phyloP scores from a whole-genome alignment of 2,797 vertebrate genomes.

The Tinamus major region DNA sequence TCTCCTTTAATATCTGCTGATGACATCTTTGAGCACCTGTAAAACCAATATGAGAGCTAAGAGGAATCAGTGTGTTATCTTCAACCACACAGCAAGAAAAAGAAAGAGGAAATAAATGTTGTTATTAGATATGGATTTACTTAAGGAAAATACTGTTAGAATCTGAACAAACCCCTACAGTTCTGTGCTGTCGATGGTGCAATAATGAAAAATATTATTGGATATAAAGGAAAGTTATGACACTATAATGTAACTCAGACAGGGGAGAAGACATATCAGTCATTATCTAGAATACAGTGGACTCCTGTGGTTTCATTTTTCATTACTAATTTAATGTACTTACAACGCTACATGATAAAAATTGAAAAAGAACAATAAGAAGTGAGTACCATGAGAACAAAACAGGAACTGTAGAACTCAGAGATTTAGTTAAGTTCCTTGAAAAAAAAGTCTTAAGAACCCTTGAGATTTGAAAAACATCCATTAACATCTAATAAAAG shows the following conservation, averaged over 20 bases:
- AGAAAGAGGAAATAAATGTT: conserved; percentile 34
- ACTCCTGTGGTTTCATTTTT: conserved; percentile 58
- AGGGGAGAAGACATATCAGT: conserved; percentile 43
- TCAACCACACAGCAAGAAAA: neutral
- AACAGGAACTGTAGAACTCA: conserved; percentile 25
- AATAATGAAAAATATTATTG: conserved; percentile 61
- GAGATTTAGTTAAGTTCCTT: conserved; percentile 38
- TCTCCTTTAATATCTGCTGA: conserved; percentile 60
- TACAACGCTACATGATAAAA: conserved; percentile 62
- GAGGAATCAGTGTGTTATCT: conserved; percentile 21
- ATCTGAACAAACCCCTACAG: conserved; percentile 44
- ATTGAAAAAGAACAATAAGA: conserved; percentile 41
- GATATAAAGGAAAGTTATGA: conserved; percentile 62
- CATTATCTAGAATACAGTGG: conserved; percentile 39
- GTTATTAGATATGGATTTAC: conserved; percentile 61
- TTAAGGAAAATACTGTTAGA: conserved; percentile 62
- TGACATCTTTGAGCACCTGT: conserved; percentile 62
- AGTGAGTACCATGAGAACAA: neutral
- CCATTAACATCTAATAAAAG: conserved; percentile 44
- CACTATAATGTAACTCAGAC: conserved; percentile 24
- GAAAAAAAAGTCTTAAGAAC: conserved; percentile 26
- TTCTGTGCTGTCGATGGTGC: conserved; percentile 33
- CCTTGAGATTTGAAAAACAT: conserved; percentile 17
- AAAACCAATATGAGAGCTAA: conserved; percentile 49
- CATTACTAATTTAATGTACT: conserved; percentile 63